Conservation (phyloP, 2,888 invertebrate species). For the Lysandra coridon region DNA sequence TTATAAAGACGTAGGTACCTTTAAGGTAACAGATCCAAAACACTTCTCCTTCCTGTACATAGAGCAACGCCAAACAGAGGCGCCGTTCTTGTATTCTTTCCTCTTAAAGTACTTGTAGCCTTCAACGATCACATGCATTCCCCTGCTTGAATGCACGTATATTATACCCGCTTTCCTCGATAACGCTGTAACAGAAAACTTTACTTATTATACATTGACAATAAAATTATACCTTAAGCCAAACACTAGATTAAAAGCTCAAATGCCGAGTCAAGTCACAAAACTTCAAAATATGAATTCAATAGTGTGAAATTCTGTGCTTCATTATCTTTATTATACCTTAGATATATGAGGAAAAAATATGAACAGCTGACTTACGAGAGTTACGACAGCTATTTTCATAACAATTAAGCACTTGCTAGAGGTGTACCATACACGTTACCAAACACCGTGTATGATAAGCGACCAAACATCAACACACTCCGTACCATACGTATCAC, state of each 20-base stretch:
- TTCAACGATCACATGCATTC: background rate
- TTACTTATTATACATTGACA: background rate
- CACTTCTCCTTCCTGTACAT: conserved; percentile 2
- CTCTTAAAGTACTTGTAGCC: conserved; percentile 16
- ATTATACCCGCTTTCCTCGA: background rate
- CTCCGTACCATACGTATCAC: background rate
- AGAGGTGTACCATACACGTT: background rate
- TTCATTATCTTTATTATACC: no score
- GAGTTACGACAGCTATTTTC: no score
- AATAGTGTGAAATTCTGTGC: no score
- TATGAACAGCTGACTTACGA: no score
- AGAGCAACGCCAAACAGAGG: background rate
- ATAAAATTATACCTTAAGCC: no score
- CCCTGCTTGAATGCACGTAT: background rate
- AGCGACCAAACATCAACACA: background rate
- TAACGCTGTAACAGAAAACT: background rate
- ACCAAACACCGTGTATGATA: background rate
- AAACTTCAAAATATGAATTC: no score
- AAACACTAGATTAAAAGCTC: no score
- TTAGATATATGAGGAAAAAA: no score
- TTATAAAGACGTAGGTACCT: background rate
- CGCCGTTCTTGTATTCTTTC: conserved; percentile 1
- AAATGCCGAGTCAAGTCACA: no score
- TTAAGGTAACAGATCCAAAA: background rate
- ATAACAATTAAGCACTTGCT: background rate